Evolutionary conservation across 2,797 vertebrate genomes (phyloP), one percentile per base, ranked within the genome.

Genomic region (Carapus acus): DNA sequence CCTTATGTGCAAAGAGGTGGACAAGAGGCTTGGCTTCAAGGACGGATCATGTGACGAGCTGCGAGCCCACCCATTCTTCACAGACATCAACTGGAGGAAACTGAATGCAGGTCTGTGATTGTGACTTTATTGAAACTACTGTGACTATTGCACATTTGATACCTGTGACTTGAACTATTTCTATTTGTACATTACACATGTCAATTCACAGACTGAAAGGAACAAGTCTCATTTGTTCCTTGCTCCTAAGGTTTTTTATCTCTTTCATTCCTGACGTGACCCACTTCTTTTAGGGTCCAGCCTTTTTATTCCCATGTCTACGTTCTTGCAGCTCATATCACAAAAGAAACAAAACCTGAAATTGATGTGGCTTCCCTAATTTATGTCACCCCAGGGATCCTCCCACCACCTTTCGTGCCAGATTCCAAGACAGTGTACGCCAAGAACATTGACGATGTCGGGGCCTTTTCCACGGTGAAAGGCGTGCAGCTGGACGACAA

Each of bases 351-450:
- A 22, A 33, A 36, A 11, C 2, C 2, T 33, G 9, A 33, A 11
- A 7, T 29, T 29, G 11, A 6, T 29, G 6, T 29, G 11, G 27
- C 27, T 6, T 6, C 11, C 27, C 11, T 29, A 29, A 29, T 6
- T 29, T 17, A 7, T 62, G 22, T 74, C 50, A 46, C 24, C 9
- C 43, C 75, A 93, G 92, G 92, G 23, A 88, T 91, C 57, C 86
- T 94, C 39, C 33, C 63, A 0, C 90, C 92, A 0, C 91, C 92
- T 3, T 94, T 94, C 15, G 64, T 88, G 29, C 91, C 91, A 0
- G 88, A 93, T 82, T 85, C 91, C 11, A 91, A 79, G 69, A 92
- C 88, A 0, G 91, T 93, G 31, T 94, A 94, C 2, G 91, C 91
- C 33, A 93, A 93, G 68, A 62, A 86, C 68, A 82, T 92, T 8